A percentile compares a stretch with the other conserved stretches of the same genome.
Conservation (phyloP, 37 sponge, comb jelly and placozoan species). For the Diacarnus erythraeanus region DNA sequence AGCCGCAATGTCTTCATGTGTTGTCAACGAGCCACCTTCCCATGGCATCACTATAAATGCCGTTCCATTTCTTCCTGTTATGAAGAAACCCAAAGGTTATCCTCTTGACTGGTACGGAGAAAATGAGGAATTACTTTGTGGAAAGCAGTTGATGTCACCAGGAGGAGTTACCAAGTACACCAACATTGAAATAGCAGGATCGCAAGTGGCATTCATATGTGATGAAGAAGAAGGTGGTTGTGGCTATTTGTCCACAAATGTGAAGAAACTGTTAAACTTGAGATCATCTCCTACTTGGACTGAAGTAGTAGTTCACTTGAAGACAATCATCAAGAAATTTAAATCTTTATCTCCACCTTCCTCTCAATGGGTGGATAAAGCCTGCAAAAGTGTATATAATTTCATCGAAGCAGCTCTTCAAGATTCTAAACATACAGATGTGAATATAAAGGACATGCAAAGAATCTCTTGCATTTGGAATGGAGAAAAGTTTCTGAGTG, state of each 20-base stretch:
- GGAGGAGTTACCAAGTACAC: background rate
- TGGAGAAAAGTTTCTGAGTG: constrained; percentile 35
- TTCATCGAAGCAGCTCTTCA: constrained; percentile 4
- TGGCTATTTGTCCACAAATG: background rate
- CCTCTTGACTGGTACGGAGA: constrained; percentile 59
- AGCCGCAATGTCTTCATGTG: background rate
- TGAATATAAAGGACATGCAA: background rate
- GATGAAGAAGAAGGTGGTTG: constrained; percentile 27
- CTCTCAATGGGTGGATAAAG: constrained; percentile 7
- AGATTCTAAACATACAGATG: background rate
- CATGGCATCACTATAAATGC: background rate
- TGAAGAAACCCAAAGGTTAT: constrained; percentile 51
- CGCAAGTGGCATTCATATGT: constrained; percentile 31
- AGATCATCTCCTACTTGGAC: constrained; percentile 8
- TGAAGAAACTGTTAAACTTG: constrained; percentile 1
- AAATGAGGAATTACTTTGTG: constrained; percentile 12
- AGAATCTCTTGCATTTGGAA: constrained; percentile 40
- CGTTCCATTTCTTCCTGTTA: constrained; percentile 68
- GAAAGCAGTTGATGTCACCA: constrained; percentile 22
- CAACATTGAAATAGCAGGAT: constrained; percentile 16
- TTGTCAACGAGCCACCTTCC: background rate
- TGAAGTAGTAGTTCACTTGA: constrained; percentile 37
- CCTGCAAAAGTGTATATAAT: constrained; percentile 11
- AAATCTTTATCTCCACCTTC: background rate
- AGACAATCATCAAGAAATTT: constrained; percentile 29